Base-by-base conservation (phyloP, 2,797 vertebrate species). In the Sebastes jordani region DNA sequence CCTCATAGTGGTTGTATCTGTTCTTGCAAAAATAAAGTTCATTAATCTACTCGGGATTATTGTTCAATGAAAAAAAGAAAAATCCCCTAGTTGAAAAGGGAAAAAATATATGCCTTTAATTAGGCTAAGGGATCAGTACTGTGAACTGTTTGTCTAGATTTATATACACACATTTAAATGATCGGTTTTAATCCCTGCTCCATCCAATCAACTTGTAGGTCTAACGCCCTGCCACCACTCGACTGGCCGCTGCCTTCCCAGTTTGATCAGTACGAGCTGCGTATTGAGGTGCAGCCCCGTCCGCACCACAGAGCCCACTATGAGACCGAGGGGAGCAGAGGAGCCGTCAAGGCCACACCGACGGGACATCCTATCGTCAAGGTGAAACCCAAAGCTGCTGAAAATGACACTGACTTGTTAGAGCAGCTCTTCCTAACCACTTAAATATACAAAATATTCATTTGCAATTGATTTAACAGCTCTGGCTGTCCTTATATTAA, bases 221-320 rank as follows among this genome's bases (percentile, higher is more conserved):
- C 96, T 8, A 97, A 96, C 1, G 97, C 97, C 49, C 91, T 98
- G 67, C 97, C 97, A 1, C 97, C 97, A 0, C 95, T 98, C 8
- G 97, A 98, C 84, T 98, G 97, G 97, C 97, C 97, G 11, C 93
- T 98, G 71, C 97, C 97, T 1, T 96, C 96, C 82, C 97, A 98
- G 89, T 98, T 97, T 46, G 97, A 98, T 85, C 97, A 97, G 83
- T 96, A 96, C 18, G 97, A 98, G 86, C 92, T 98, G 88, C 96
- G 96, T 23, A 96, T 98, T 0, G 97, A 98, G 83, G 97, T 98
- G 32, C 97, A 98, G 92, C 97, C 97, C 4, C 94, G 97, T 18
- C 97, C 97, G 0, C 97, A 98, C 87, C 97, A 98, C 83, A 94
- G 97, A 11, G 97, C 97, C 69, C 97, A 98, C 91, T 98, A 98